Evolutionary conservation across 2,797 vertebrate genomes (phyloP), one percentile per base, ranked within the genome.

Genomic region (Microctenopoma steveboyesi): DNA sequence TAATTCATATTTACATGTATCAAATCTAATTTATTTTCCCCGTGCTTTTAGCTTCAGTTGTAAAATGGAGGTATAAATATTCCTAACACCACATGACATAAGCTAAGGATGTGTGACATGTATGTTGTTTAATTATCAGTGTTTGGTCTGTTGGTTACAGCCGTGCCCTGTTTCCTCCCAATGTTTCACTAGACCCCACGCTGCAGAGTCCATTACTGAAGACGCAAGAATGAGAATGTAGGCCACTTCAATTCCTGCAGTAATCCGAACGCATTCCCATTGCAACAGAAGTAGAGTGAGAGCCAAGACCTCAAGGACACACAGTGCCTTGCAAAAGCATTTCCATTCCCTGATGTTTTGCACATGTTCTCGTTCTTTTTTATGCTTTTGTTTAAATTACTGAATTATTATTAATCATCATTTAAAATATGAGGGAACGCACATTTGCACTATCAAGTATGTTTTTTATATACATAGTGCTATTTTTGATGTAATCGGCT

Each of bases 181-280:
- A 6, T 46, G 63, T 64, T 71, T 73, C 46, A 37, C n/a, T 27
- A 81, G 76, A 82, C 64, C 72, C 54, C 33, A 18, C 62, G 5
- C 49, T 30, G 46, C 55, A 66, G 37, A 62, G 47, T 69, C 51
- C 72, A 15, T 22, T 33, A 71, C 50, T 62, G 75, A 74, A 5
- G 40, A 42, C 13, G 12, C 10, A 10, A 73, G 33, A 47, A 60
- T 14, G 55, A 25, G 45, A 85, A 85, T 72, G 56, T 73, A 81
- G 85, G 85, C 59, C 78, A 80, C 77, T 83, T 84, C 39, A 63
- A 22, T 70, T 66, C 82, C 58, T 81, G 78, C 82, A 73, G 59
- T 62, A 56, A 84, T 78, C 78, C 65, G 72, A 82, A 84, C 76
- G 78, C 64, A 71, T 64, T 86, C 81, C 81, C 82, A 75, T 62